phyloP scores from a whole-genome alignment of 2,888 invertebrate genomes.

The Diarsia mendica region DNA sequence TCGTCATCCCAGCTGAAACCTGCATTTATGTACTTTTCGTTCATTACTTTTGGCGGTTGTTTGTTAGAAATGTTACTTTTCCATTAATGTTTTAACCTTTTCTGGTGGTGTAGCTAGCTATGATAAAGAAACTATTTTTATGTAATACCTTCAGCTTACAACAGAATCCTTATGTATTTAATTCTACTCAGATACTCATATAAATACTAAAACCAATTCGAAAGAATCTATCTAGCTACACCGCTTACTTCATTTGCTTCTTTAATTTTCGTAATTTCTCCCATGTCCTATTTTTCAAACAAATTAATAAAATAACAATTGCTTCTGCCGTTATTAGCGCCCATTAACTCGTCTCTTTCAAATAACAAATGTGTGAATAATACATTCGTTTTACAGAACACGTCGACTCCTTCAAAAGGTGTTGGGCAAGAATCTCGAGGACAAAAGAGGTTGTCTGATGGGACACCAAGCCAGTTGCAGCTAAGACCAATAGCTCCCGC shows the following conservation, averaged over 20 bases:
- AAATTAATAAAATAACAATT: slow-evolving; percentile 44
- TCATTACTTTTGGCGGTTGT: slow-evolving; percentile 37
- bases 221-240: slow-evolving; percentile 9
- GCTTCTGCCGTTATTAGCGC: slow-evolving; percentile 35
- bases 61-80: slow-evolving; percentile 23
- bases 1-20: slow-evolving; percentile 21
- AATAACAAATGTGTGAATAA: background rate
- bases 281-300: slow-evolving; percentile 19
- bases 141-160: background rate
- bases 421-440: slow-evolving; percentile 82
- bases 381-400: slow-evolving; percentile 74
- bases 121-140: background rate
- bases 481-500: slow-evolving; percentile 87
- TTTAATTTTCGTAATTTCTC: slow-evolving; percentile 33
- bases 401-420: slow-evolving; percentile 81
- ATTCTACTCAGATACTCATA: background rate
- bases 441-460: slow-evolving; percentile 86
- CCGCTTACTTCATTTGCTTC: slow-evolving; percentile 41
- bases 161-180: background rate
- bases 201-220: background rate
- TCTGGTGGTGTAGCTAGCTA: slow-evolving; percentile 38
- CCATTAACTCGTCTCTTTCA: background rate
- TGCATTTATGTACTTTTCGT: slow-evolving; percentile 26
- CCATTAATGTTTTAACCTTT: slow-evolving; percentile 39
- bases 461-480: slow-evolving; percentile 86